Percentiles rank a stretch among this genome's conserved stretches.
Conservation (phyloP, 2,888 invertebrate species). For the Lochmaea crataegi region DNA sequence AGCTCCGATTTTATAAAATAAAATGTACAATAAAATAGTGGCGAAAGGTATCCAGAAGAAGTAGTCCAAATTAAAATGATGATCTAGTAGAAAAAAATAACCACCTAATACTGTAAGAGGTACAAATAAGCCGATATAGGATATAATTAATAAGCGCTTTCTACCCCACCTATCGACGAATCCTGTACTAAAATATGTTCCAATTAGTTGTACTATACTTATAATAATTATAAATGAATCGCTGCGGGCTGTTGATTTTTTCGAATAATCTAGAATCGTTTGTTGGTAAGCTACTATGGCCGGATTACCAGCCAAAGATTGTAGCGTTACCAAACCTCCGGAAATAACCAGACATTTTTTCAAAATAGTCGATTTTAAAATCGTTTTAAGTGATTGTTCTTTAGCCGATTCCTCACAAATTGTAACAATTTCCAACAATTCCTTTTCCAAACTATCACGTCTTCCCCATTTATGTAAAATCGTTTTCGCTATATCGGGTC, state of each 20-base stretch:
- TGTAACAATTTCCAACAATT: constrained; percentile 45
- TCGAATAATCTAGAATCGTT: constrained; percentile 70
- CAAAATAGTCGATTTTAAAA: constrained; percentile 39
- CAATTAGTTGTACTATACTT: constrained; percentile 77
- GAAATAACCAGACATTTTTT: constrained; percentile 60
- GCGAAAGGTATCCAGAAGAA: constrained; percentile 78
- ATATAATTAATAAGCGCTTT: constrained; percentile 75
- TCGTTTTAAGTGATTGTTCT: constrained; percentile 30
- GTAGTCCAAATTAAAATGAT: constrained; percentile 34
- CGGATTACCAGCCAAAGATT: constrained; percentile 73
- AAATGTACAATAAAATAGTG: constrained; percentile 77
- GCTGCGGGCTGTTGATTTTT: constrained; percentile 64
- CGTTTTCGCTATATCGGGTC: constrained; percentile 71
- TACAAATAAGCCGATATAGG: constrained; percentile 73
- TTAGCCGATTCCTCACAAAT: constrained; percentile 43
- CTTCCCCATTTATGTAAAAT: constrained; percentile 71
- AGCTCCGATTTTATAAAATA: constrained; percentile 76
- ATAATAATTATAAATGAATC: constrained; percentile 80
- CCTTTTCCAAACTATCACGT: constrained; percentile 42
- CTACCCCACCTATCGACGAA: constrained; percentile 83
- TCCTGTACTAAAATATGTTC: constrained; percentile 76
- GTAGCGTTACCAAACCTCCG: constrained; percentile 56
- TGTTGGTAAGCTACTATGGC: constrained; percentile 82
- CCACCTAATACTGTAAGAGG: constrained; percentile 61
- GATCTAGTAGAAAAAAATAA: constrained; percentile 47